Evolutionary conservation across 2,888 invertebrate genomes (phyloP), one percentile per base, ranked within the genome.

Genomic region (Acronicta leporina): DNA sequence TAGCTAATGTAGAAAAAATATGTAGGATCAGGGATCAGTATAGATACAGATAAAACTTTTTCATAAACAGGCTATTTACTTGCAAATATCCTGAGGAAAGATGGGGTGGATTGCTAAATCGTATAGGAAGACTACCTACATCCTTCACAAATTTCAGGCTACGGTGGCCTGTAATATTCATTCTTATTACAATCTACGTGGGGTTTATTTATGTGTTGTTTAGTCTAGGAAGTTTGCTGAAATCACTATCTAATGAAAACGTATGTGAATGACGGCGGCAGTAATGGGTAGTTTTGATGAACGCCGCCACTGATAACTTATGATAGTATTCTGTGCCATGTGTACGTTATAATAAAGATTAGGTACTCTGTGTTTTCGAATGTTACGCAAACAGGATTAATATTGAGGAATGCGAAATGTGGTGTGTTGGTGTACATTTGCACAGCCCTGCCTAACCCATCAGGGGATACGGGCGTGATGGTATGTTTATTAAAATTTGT

Each of bases 231-330:
- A 75, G 60, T 73, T 75, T 44, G 15, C 20, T 43, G 35, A 30
- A 50, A 61, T 57, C 66, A 68, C 53, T 77, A 80, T 82, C 79
- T 74, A 75, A 75, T 70, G 75, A 75, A 57, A 68, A 77, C 77
- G 71, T 63, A 63, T 63, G 69, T 79, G 76, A 84, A 75, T 69
- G 71, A 81, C 82, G 51, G 79, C 50, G 35, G 59, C 68, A 75
- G 70, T 83, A 82, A 60, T 60, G 40, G 44, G 53, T 50, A 66
- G 61, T 80, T 75, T 58, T 79, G 77, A 81, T 73, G 72, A 71
- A 83, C 73, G 68, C 44, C 50, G 35, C 35, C 15, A 40, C 47
- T 66, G 82, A 80, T 83, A 81, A 71, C 41, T 41, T 33, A 7
- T 7, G 67, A 58, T 51, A 47, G 33, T 33, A 33, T 33, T 33